Base-by-base conservation (phyloP, 2,797 vertebrate species). In the Champsocephalus esox region DNA sequence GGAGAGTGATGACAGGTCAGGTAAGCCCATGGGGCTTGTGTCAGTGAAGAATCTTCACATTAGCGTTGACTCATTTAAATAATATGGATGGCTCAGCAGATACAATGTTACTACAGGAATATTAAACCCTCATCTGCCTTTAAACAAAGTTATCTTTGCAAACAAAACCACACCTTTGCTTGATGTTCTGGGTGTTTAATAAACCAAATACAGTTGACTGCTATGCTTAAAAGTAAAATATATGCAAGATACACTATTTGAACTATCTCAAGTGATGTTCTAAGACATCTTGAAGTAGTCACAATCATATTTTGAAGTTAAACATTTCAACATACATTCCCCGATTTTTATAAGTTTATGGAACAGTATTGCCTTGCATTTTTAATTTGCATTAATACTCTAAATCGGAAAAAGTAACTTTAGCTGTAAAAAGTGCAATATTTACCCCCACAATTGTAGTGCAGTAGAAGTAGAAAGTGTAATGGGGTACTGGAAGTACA, bases 21-120 rank as follows among this genome's bases (percentile, higher is more conserved):
- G 21, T 77, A 11, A 60, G 46, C 88, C 88, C 87, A 65, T 45
- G 81, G 64, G 88, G 73, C 73, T 83, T 67, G 74, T 86, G 89
- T 79, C 87, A 87, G 83, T 92, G 89, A 91, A 88, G 88, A 84
- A 92, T 89, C 63, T 81, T 75, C 81, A 83, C 86, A 84, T 86
- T 88, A 84, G 75, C 72, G 5, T 81, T 60, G 75, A 78, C 74
- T 81, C 85, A 90, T 92, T 90, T 78, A 79, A 87, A 88, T 84
- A 77, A 87, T 88, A 89, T 88, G 77, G 86, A 88, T 89, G 81
- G 72, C 66, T 87, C 74, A 50, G 85, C 75, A 70, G 68, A 72
- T 70, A 78, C 55, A 83, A 70, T 72, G 77, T 77, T 67, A 67
- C 60, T 67, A 41, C 76, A 73, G 58, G 81, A 85, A 84, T 84